Evolutionary conservation across 2,797 vertebrate species (phyloP).

Genomic region (Hyperoplus immaculatus): DNA sequence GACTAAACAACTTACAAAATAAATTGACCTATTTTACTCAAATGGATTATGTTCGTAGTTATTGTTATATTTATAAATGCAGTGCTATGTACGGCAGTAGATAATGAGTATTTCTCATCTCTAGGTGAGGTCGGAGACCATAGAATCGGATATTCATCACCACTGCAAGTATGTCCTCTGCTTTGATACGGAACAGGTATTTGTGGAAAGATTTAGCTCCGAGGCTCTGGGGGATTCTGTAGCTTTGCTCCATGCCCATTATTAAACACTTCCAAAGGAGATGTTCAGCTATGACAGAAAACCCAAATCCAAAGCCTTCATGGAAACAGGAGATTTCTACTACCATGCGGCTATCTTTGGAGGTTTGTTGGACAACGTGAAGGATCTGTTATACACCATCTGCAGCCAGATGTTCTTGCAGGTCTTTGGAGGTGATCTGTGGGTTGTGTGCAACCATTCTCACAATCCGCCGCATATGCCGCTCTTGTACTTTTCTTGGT

Average conservation of each 20-base stretch:
- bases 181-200: constrained; percentile 85
- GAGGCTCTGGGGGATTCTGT: constrained; percentile 77
- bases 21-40: too few species aligned
- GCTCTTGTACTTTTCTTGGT: too few species aligned
- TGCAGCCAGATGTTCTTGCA: too few species aligned
- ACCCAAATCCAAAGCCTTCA: constrained; percentile 71
- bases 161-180: constrained; percentile 81
- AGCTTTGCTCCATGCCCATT: constrained; percentile 75
- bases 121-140: constrained; percentile 59
- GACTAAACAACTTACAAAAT: too few species aligned
- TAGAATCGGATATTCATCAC: constrained; percentile 70
- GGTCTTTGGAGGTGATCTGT: too few species aligned
- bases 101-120: too few species aligned
- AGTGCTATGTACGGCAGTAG: too few species aligned
- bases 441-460: too few species aligned
- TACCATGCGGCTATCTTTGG: constrained; percentile 81
- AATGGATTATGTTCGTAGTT: too few species aligned
- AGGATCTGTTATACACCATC: constrained; percentile 65
- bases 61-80: too few species aligned
- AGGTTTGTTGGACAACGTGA: constrained; percentile 66
- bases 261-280: constrained; percentile 55
- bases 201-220: constrained; percentile 76
- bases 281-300: constrained; percentile 72
- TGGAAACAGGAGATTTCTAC: constrained; percentile 74
- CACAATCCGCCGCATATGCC: too few species aligned